These are phyloP conservation scores for Miniopterus natalensis DNA, from an alignment of 2,113 vertebrate species.

Conservation along the genomic window DNA sequence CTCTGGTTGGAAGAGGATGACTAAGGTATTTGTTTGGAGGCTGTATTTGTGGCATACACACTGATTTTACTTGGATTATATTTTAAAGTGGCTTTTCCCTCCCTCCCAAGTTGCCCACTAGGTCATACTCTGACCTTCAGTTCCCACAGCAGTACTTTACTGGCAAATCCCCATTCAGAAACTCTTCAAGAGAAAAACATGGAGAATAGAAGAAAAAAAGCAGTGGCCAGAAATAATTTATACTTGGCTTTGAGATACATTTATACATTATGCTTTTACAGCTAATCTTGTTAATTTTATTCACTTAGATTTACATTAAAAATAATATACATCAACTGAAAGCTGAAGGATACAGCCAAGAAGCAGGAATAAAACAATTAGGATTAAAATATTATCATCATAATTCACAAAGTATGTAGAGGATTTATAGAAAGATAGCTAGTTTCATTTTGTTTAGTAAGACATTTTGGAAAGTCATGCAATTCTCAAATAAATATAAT, in stretches of 20 bases:
- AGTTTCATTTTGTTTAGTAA: not conserved
- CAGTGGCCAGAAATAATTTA: not conserved
- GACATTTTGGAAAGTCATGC: not conserved
- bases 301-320: constrained; percentile 36
- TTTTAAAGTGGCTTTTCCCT: not conserved
- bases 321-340: constrained; percentile 36
- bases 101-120: not conserved
- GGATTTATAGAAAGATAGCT: not conserved
- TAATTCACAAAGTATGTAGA: constrained; percentile 7
- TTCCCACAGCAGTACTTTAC: not conserved
- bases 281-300: constrained; percentile 36
- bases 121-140: not conserved
- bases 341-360: not conserved
- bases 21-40: not conserved
- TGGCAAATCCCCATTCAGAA: constrained; percentile 10
- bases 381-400: constrained; percentile 43
- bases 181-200: not conserved
- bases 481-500: not conserved
- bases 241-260: not conserved
- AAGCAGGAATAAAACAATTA: constrained; percentile 41
- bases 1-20: not conserved
- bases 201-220: constrained; percentile 19
- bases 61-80: not conserved
- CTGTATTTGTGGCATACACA: not conserved
- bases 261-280: constrained; percentile 23